Evolutionary conservation across 2,888 invertebrate species (phyloP), one percentile per base, ranked within the genome.

Genomic region (Drosophila tanythrix): DNA sequence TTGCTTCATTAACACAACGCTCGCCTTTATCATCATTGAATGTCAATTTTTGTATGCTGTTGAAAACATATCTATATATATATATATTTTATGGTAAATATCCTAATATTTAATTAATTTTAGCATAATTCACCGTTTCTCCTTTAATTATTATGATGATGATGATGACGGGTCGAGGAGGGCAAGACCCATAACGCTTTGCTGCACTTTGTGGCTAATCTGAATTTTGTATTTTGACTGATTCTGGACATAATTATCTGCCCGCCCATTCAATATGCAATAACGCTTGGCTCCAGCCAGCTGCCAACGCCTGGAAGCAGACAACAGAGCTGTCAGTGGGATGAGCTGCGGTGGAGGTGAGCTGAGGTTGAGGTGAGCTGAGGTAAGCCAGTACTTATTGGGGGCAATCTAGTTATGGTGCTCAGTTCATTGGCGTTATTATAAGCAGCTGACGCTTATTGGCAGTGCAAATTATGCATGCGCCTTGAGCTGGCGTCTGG

Each of bases 381-480:
- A 46, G 68, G 65, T 70, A 70, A 51, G 59, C 29, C 59, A 46
- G 29, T 46, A 58, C 35, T 52, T 51, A 57, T 51, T 36, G 48
- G 48, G 64, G 61, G 43, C 64, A 70, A 79, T 75, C 56, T 63
- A 63, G 81, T 66, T 71, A 71, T 71, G 51, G 53, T 52, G 58
- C 79, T 76, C 71, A 79, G 76, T 66, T 76, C 71, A 74, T 79
- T 73, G 82, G 58, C 69, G 79, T 76, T 71, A 81, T 82, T 71
- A 70, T 56, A 36, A 70, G 46, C 89, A 83, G 83, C 79, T 81
- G 87, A 55, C 74, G 79, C 56, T 70, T 71, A 79, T 83, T 81
- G 72, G 36, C 46, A 57, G 71, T 76, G 89, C 73, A 70, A 89
- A 89, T 85, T 85, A 85, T 85, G 88, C 89, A 82, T 75, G 70